Base-by-base conservation (phyloP, 1,140 invertebrate species). In the Drosophila navojoa region DNA sequence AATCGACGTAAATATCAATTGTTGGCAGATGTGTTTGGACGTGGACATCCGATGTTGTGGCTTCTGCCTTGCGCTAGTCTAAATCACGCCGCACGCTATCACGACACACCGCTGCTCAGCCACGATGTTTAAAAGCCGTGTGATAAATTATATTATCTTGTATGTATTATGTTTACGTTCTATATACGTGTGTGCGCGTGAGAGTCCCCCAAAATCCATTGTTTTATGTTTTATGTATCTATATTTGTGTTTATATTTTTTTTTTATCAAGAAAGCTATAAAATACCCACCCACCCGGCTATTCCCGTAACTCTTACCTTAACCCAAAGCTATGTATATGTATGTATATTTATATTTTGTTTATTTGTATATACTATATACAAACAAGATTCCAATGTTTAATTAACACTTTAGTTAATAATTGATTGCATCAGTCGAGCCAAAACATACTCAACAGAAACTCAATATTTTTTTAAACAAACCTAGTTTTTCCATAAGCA, bases 21-120 rank as follows among this genome's bases (percentile, higher is more conserved):
- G 52, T 90, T 97, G 11, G 94, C 95, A 47, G 96, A 97, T 93
- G 96, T 97, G 15, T 97, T 96, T 93, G 96, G 96, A 27, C 94
- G 94, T 86, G 95, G 95, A 72, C 94, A 95, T 92, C 95, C 95
- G 11, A 71, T 64, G 0, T 89, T 95, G 5, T 96, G 95, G 95
- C 84, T 95, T 35, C 90, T 95, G 63, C 95, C 95, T 67, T 95
- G 95, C 90, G 92, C 93, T 1, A 93, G 92, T 47, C 81, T 93
- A 44, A 93, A 94, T 82, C 93, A 93, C 60, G 92, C 93, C 19
- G 76, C 81, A 42, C 93, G 93, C 73, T 84, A 91, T 53, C 92
- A 93, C 62, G 94, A 94, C 72, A 91, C 93, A 59, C 94, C 94
- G 77, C 90, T 95, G 45, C 92, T 95, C 27, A 93, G 94, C 81